phyloP scores from a whole-genome alignment of 2,113 vertebrate species.

The Corythoichthys intestinalis region DNA sequence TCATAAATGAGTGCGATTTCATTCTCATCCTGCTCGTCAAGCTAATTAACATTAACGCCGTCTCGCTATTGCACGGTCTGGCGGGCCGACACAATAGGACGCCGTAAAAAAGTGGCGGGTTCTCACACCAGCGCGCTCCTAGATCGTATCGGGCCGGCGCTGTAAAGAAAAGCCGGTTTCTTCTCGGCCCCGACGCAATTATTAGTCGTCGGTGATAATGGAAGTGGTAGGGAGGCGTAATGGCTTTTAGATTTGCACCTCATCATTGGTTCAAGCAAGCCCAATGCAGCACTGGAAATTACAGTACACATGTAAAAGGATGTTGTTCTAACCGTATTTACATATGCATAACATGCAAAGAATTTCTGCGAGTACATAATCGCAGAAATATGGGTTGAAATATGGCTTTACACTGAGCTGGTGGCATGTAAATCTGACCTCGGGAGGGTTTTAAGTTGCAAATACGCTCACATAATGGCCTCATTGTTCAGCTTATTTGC shows the following conservation, averaged over 20 bases:
- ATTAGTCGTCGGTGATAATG: conserved; percentile 64
- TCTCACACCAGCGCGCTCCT: conserved; percentile 51
- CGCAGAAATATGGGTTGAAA: conserved; percentile 3
- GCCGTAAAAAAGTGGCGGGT: conserved; percentile 47
- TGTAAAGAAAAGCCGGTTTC: conserved; percentile 47
- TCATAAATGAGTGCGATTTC: conserved; percentile 58
- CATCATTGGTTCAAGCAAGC: conserved; percentile 51
- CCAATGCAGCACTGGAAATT: conserved; percentile 31
- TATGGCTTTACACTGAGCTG: conserved; percentile 5
- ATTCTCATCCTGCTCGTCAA: conserved; percentile 30
- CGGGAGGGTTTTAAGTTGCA: conserved; percentile 31
- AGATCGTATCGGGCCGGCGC: conserved; percentile 52
- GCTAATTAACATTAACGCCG: conserved; percentile 63
- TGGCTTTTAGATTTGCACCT: conserved; percentile 67
- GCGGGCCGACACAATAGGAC: conserved; percentile 60
- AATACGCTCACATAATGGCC: conserved; percentile 36
- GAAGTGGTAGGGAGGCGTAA: conserved; percentile 61
- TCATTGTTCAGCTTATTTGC: conserved; percentile 47
- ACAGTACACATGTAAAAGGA: conserved; percentile 12
- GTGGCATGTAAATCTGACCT: conserved; percentile 34
- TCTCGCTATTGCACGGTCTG: conserved; percentile 47
- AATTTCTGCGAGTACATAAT: background rate
- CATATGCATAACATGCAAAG: background rate
- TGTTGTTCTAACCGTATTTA: background rate
- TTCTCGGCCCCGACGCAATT: conserved; percentile 51